Evolutionary conservation across 2,113 vertebrate species (phyloP), one percentile per base, ranked within the genome.

Genomic region (Sisor rabdophorus): DNA sequence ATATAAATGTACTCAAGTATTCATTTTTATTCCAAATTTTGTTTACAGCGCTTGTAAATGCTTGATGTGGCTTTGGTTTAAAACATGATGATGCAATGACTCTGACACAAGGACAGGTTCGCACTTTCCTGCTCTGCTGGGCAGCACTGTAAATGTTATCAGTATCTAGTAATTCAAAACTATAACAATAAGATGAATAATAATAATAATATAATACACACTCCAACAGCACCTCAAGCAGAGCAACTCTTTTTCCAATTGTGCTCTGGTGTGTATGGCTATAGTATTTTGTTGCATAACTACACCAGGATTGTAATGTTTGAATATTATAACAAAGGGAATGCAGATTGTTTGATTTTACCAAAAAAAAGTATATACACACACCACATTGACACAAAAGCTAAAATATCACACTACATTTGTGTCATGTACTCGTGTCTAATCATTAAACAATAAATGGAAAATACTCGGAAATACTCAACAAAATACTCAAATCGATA

Each of bases 11-110:
- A 56, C 53, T 79, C 17, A 15, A 55, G 60, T 71, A 19, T 73
- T 55, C 3, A 68, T 73, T 73, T 78, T 54, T 70, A 55, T 78
- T 78, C 47, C 22, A 68, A 40, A 36, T 67, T 69, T 36, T 63
- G 54, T 81, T 74, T 81, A 76, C 79, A 81, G 77, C 52, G 17
- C 78, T 80, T 71, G 30, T 65, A 70, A 76, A 53, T 19, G 73
- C 69, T 73, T 76, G 79, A 61, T 26, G 71, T 71, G 71, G 50
- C 61, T 71, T 71, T 55, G 76, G n/a, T 74, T 52, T 63, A 28
- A 77, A 17, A 44, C 47, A 59, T 26, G 53, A 16, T 30, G 55
- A 52, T 11, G 22, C 52, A 10, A 52, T 7, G 16, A 69, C 69
- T 54, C 40, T 12, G 13, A 20, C 7, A 52, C 55, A 13, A 72